Conservation (phyloP, 1,140 invertebrate species). For the Drosophila pruinosa region DNA sequence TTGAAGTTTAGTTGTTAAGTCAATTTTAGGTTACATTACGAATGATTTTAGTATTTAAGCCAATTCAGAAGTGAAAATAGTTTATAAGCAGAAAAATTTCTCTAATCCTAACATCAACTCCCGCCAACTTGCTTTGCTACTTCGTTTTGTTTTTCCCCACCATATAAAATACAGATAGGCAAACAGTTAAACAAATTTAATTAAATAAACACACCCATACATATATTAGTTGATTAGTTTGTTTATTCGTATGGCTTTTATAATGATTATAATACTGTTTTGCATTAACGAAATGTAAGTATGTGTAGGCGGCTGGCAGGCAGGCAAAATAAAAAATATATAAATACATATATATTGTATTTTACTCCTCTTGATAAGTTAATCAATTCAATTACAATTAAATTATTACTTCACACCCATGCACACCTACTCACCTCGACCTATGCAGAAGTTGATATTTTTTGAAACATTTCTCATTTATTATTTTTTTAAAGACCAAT, state of each 20-base stretch:
- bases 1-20: constrained; percentile 75
- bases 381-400: constrained; percentile 51
- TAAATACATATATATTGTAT: constrained; percentile 44
- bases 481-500: constrained; percentile 9
- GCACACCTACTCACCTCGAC: constrained; percentile 4
- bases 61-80: constrained; percentile 56
- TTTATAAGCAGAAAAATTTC: constrained; percentile 45
- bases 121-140: background rate
- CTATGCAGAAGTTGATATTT: constrained; percentile 12
- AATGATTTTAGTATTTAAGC: constrained; percentile 68
- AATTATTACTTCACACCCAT: constrained; percentile 30
- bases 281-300: constrained; percentile 55
- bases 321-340: constrained; percentile 20
- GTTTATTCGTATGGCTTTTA: constrained; percentile 59
- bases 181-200: constrained; percentile 54
- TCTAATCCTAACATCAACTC: constrained; percentile 28
- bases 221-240: constrained; percentile 58
- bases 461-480: constrained; percentile 2
- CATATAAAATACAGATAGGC: constrained; percentile 21
- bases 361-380: constrained; percentile 70
- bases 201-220: constrained; percentile 17
- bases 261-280: constrained; percentile 55
- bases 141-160: constrained; percentile 28
- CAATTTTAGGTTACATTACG: constrained; percentile 69
- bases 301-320: constrained; percentile 26